Percentiles rank a stretch among this genome's conserved stretches.
phyloP scores from a whole-genome alignment of 2,113 vertebrate species.

The Choloepus hoffmanni region DNA sequence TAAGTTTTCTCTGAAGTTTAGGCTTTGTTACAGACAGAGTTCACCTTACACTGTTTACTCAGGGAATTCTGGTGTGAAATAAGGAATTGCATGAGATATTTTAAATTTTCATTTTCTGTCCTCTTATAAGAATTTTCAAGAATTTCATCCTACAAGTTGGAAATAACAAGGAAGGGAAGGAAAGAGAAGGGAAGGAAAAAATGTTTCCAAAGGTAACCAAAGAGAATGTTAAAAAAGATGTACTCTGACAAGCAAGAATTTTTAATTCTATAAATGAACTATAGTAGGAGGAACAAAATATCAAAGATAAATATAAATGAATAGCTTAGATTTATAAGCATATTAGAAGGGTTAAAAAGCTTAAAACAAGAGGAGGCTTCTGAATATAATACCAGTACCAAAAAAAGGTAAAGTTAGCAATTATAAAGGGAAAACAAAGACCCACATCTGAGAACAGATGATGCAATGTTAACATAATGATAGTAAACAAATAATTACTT shows the following conservation, averaged over 20 bases:
- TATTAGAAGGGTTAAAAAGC: neutral
- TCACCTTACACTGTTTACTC: conserved; percentile 10
- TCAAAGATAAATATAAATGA: conserved; percentile 32
- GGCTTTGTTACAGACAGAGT: conserved; percentile 7
- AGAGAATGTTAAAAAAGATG: neutral
- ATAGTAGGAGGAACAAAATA: neutral
- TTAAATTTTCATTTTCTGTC: conserved; percentile 43
- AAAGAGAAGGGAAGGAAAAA: neutral
- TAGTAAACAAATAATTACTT: neutral
- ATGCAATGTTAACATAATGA: neutral
- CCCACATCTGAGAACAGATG: neutral
- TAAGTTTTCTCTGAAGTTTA: conserved; percentile 47
- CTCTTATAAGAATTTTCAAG: neutral
- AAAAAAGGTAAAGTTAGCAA: neutral
- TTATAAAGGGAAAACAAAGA: conserved; percentile 36
- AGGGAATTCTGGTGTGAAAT: neutral
- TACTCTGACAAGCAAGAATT: neutral
- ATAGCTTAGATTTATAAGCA: conserved; percentile 10
- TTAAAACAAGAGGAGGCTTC: conserved; percentile 5
- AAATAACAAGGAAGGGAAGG: neutral
- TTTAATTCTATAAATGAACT: conserved; percentile 35
- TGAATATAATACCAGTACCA: neutral
- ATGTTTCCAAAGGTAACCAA: neutral
- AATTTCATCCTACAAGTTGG: neutral
- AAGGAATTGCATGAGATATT: conserved; percentile 31